Conservation (phyloP, 1,140 invertebrate species). For the Aporrectodea caliginosa region DNA sequence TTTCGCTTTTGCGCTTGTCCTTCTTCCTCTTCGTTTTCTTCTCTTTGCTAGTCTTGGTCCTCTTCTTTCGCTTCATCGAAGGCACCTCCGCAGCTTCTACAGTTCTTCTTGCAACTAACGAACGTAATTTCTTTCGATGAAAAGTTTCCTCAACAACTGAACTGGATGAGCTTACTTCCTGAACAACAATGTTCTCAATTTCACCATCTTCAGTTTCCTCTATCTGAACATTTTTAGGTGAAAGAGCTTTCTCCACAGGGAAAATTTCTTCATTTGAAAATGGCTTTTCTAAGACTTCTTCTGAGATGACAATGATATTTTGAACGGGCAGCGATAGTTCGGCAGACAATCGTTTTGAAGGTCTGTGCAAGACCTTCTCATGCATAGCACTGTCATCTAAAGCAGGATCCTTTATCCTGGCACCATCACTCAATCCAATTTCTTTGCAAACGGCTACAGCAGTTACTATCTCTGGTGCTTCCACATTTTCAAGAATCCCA, state of each 20-base stretch:
- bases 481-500: neutral
- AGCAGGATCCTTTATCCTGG: neutral
- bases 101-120: slow-evolving; percentile 4
- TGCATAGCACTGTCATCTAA: neutral
- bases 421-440: neutral
- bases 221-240: neutral
- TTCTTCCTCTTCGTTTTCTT: slow-evolving; percentile 13
- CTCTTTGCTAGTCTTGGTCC: neutral
- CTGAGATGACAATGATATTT: too few relatives aligned
- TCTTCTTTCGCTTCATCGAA: slow-evolving; percentile 5
- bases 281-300: too few relatives aligned
- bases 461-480: neutral
- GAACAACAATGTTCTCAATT: neutral
- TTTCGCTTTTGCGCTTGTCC: slow-evolving; percentile 14
- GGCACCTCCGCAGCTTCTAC: neutral
- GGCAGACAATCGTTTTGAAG: neutral
- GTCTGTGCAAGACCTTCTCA: neutral
- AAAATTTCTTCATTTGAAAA: too few relatives aligned
- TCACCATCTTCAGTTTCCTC: neutral
- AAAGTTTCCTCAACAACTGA: neutral
- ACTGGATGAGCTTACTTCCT: neutral
- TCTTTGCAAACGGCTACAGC: neutral
- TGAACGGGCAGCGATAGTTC: neutral
- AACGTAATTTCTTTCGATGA: neutral
- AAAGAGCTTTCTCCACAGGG: too few relatives aligned